These are phyloP conservation scores for Xerus rutilus DNA, from an alignment of 2,797 vertebrate genomes.

Conservation along the genomic window DNA sequence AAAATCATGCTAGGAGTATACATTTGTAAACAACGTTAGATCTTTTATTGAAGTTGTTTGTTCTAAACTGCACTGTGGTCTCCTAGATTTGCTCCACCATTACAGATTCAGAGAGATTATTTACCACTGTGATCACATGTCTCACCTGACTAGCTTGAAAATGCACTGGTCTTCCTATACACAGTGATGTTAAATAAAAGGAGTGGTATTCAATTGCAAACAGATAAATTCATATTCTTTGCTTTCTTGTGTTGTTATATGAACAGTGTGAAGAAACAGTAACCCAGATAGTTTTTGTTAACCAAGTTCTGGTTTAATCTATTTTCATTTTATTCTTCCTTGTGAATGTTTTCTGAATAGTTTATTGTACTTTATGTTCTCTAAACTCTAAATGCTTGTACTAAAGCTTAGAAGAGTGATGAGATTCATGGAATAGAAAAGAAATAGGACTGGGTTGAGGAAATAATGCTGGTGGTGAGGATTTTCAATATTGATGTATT, in stretches of 20 bases:
- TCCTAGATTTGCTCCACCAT: conserved; percentile 54
- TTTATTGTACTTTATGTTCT: conserved; percentile 40
- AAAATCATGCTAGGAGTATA: conserved; percentile 41
- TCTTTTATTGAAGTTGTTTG: background rate
- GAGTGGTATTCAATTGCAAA: accelerated
- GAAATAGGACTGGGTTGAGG: background rate
- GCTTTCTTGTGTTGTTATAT: background rate
- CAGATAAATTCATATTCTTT: background rate
- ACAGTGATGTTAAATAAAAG: background rate
- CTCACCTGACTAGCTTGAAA: background rate
- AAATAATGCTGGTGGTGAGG: background rate
- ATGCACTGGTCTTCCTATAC: background rate
- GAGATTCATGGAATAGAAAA: background rate
- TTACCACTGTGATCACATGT: background rate
- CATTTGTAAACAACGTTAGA: conserved; percentile 29
- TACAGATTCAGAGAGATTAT: background rate
- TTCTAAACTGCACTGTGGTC: background rate
- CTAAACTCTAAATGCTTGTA: background rate
- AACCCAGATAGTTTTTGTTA: background rate
- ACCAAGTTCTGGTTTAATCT: background rate
- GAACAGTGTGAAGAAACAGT: background rate
- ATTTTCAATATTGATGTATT: background rate
- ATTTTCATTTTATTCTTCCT: background rate
- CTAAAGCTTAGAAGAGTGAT: conserved; percentile 12
- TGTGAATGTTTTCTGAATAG: conserved; percentile 12